These are phyloP conservation scores for Phodopus roborovskii DNA, from an alignment of 2,113 vertebrate genomes.

Conservation along the genomic window DNA sequence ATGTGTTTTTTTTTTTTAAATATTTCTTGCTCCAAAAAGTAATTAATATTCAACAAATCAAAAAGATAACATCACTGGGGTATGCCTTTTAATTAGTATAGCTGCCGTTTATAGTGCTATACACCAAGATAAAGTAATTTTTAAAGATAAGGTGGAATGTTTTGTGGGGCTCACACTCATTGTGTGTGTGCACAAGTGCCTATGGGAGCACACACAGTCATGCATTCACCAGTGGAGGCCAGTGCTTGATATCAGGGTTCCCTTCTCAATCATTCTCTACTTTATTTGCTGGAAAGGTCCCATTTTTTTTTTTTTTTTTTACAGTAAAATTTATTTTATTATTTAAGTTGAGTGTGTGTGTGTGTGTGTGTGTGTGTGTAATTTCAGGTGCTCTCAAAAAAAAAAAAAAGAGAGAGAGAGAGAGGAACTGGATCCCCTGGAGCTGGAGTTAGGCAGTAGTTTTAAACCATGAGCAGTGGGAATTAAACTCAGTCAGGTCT, in stretches of 20 bases:
- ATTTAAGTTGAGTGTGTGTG: background rate
- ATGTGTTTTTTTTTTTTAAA: background rate
- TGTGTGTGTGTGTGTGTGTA: too few relatives aligned
- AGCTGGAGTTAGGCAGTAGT: too few relatives aligned
- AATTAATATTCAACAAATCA: background rate
- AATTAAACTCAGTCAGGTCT: background rate
- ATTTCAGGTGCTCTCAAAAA: background rate
- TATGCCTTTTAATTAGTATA: background rate
- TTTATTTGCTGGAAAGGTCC: background rate
- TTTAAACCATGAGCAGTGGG: background rate
- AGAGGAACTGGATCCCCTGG: background rate
- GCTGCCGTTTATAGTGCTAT: conserved; percentile 6
- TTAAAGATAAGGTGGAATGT: background rate
- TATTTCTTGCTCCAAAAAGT: conserved; percentile 11
- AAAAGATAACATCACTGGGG: background rate
- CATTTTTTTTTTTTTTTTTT: background rate
- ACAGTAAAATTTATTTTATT: background rate
- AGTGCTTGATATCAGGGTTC: background rate
- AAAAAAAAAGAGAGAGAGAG: too few relatives aligned
- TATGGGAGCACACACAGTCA: background rate
- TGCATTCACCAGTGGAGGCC: background rate
- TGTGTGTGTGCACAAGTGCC: background rate
- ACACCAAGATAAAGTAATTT: conserved; percentile 6
- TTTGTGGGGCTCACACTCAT: background rate
- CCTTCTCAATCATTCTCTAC: background rate